phyloP scores from a whole-genome alignment of 2,797 vertebrate genomes.

The Propithecus perrieri region DNA sequence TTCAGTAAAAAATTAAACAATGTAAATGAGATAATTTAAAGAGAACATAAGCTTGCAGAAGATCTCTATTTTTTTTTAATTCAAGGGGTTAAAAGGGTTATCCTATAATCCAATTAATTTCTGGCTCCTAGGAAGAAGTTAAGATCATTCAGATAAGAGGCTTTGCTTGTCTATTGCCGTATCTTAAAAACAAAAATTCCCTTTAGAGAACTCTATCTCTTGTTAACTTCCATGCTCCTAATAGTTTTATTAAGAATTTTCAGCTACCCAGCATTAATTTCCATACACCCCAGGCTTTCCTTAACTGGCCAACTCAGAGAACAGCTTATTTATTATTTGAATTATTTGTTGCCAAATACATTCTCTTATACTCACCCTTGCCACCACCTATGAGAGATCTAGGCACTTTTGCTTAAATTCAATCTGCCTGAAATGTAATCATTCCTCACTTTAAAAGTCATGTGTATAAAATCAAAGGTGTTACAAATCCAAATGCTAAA shows the following conservation, averaged over 20 bases:
- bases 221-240: not conserved
- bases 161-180: not conserved
- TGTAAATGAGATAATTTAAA: not conserved
- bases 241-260: not conserved
- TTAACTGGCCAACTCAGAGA: not conserved
- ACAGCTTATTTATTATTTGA: not conserved
- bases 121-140: not conserved
- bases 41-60: not conserved
- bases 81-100: not conserved
- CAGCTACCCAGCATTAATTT: not conserved
- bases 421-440: not conserved
- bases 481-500: not conserved
- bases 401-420: not conserved
- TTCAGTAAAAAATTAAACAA: slow-evolving; percentile 25
- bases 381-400: not conserved
- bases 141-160: not conserved
- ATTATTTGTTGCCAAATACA: not conserved
- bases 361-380: not conserved
- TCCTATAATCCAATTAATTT: not conserved
- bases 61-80: not conserved
- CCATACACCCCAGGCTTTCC: not conserved
- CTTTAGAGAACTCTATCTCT: not conserved
- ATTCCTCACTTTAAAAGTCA: not conserved
- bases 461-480: not conserved
- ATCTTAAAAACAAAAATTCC: not conserved